phyloP scores from a whole-genome alignment of 2,113 vertebrate genomes.

The Brienomyrus brachyistius region DNA sequence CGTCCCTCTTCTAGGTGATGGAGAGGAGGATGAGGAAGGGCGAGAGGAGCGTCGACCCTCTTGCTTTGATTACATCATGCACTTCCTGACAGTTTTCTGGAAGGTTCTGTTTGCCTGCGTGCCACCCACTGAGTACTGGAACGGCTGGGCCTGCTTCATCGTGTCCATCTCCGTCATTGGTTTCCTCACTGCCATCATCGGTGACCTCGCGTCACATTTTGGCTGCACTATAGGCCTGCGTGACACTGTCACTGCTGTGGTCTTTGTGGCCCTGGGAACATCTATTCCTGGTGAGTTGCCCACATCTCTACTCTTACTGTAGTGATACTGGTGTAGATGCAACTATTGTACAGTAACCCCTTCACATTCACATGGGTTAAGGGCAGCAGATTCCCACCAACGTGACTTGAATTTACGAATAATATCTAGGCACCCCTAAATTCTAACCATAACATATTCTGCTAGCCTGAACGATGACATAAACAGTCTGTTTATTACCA shows the following conservation, averaged over 20 bases:
- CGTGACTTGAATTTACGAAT: background rate
- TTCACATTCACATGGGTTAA: background rate
- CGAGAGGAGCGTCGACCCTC: constrained; percentile 75
- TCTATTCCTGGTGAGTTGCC: constrained; percentile 74
- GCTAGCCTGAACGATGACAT: background rate
- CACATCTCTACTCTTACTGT: too few species aligned
- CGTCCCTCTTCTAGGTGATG: constrained; percentile 54
- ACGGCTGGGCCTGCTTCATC: constrained; percentile 83
- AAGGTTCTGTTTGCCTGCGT: constrained; percentile 88
- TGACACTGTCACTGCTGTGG: constrained; percentile 81
- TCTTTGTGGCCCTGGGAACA: constrained; percentile 85
- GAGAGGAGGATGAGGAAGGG: constrained; percentile 67
- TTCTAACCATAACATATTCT: background rate
- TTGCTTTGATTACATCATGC: constrained; percentile 87
- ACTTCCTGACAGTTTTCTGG: constrained; percentile 91
- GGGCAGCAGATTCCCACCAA: background rate
- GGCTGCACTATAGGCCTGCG: constrained; percentile 85
- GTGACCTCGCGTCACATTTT: constrained; percentile 83
- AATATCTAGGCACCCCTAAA: background rate
- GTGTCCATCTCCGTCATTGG: constrained; percentile 80
- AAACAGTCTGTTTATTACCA: background rate
- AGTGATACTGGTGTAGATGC: background rate
- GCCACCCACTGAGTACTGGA: constrained; percentile 85
- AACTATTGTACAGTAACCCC: background rate
- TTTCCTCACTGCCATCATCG: constrained; percentile 79